Conservation (phyloP, 2,797 vertebrate genomes). For the Distichodus sexfasciatus region DNA sequence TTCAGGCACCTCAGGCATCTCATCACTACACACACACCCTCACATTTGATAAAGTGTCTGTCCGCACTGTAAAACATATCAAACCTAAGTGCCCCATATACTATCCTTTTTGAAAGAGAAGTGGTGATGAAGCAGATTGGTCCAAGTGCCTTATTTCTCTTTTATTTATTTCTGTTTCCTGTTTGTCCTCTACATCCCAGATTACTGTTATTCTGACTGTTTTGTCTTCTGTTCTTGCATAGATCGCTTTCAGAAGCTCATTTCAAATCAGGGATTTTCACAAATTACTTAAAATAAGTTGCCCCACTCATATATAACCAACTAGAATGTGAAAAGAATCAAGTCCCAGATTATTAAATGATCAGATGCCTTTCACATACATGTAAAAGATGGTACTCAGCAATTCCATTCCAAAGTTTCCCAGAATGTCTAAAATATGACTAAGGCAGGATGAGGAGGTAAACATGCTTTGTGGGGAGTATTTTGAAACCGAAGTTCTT, state of each 20-base stretch:
- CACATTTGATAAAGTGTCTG: no score
- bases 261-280: constrained; percentile 9
- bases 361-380: no score
- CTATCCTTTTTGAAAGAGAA: neutral
- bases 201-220: neutral
- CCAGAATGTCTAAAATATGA: no score
- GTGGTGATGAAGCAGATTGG: neutral
- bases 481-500: no score
- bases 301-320: neutral
- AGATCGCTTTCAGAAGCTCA: constrained; percentile 32
- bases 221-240: neutral
- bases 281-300: constrained; percentile 1
- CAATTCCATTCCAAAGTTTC: no score
- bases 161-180: neutral
- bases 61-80: no score
- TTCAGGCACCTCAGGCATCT: neutral
- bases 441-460: no score
- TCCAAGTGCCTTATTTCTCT: neutral
- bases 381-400: no score
- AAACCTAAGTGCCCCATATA: no score
- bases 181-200: neutral
- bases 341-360: no score
- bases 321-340: no score
- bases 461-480: no score
- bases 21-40: constrained; percentile 36